phyloP scores from a whole-genome alignment of 2,113 vertebrate species.

The Solenodon paradoxus region DNA sequence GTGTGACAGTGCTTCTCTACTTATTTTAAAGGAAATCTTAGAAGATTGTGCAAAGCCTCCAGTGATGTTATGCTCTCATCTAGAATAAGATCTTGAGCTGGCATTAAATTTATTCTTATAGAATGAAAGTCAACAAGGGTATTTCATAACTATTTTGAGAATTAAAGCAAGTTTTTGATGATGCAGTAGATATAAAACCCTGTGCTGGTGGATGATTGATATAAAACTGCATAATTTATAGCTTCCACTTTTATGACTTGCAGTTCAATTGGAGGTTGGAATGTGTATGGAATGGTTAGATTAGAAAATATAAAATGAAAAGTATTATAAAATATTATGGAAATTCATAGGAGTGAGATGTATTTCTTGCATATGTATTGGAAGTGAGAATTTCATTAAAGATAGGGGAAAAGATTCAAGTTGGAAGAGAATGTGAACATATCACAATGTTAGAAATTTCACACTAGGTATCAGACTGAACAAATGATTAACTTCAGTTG shows the following conservation, averaged over 20 bases:
- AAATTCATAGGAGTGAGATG: neutral
- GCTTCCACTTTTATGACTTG: neutral
- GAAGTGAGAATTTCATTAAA: neutral
- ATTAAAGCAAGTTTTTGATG: neutral
- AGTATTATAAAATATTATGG: neutral
- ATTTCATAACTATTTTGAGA: neutral
- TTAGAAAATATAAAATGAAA: neutral
- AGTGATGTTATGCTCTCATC: neutral
- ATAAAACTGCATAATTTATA: neutral
- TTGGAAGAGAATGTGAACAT: neutral
- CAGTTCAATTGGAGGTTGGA: neutral
- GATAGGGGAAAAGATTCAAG: neutral
- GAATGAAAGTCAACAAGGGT: neutral
- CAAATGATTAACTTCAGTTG: neutral
- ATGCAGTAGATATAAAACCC: neutral
- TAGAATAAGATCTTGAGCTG: neutral
- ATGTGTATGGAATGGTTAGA: neutral
- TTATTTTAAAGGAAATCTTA: conserved; percentile 21
- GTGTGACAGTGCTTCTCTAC: neutral
- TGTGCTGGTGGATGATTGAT: neutral
- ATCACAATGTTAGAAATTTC: neutral
- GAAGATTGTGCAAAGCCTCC: neutral
- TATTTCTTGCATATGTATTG: neutral
- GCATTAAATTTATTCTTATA: neutral
- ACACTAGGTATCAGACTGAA: neutral